A percentile compares a stretch with the other conserved stretches of the same genome.
These are phyloP conservation scores for Ammodytes marinus DNA, from an alignment of 2,113 vertebrate genomes.

Conservation along the genomic window DNA sequence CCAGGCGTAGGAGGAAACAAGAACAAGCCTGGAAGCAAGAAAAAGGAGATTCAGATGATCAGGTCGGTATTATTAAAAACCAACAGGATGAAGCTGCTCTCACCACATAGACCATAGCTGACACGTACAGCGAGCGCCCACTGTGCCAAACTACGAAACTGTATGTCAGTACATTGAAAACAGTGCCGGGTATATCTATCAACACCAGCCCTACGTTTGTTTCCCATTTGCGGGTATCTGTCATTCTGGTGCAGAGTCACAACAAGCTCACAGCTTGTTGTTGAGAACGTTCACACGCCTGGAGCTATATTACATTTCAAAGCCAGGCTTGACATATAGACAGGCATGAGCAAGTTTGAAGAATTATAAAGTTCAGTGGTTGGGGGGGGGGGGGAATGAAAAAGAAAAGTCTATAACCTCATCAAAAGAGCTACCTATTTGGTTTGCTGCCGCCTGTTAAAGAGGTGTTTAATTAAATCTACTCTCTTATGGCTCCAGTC, in stretches of 20 bases:
- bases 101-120: background rate
- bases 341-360: conserved; percentile 67
- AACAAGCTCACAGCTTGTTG: conserved; percentile 49
- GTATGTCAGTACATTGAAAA: conserved; percentile 7
- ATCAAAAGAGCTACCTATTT: conserved; percentile 32
- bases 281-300: conserved; percentile 50
- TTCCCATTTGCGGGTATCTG: conserved; percentile 63
- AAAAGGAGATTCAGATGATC: conserved; percentile 52
- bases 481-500: conserved; percentile 53
- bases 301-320: conserved; percentile 76
- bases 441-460: conserved; percentile 24
- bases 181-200: conserved; percentile 38
- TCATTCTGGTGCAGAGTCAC: conserved; percentile 61
- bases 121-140: background rate
- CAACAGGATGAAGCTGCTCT: conserved; percentile 18
- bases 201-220: conserved; percentile 58
- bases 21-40: conserved; percentile 53
- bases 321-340: conserved; percentile 58
- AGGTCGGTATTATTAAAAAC: conserved; percentile 31
- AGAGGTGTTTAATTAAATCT: conserved; percentile 64
- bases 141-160: conserved; percentile 11
- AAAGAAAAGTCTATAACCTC: conserved; percentile 33
- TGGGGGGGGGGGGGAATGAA: background rate
- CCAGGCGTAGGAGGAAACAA: conserved; percentile 59
- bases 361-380: conserved; percentile 32